phyloP scores from a whole-genome alignment of 2,113 vertebrate genomes.

The Camelus dromedarius region DNA sequence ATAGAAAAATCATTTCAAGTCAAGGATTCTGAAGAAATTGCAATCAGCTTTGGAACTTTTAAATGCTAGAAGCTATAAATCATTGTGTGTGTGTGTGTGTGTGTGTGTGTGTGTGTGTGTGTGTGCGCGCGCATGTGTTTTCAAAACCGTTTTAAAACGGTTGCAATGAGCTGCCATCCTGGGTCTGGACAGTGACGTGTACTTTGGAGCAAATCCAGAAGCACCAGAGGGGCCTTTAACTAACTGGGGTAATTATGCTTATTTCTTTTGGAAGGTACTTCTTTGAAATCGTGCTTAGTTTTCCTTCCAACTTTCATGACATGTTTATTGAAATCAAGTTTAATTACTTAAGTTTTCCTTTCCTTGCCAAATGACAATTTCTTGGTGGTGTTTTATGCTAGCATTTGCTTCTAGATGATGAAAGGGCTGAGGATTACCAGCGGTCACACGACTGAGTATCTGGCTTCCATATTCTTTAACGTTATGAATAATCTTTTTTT shows the following conservation, averaged over 20 bases:
- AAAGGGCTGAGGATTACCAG: background rate
- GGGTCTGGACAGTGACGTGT: background rate
- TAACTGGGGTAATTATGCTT: constrained; percentile 40
- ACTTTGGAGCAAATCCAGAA: constrained; percentile 67
- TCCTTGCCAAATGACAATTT: background rate
- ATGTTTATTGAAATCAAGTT: constrained; percentile 66
- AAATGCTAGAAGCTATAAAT: constrained; percentile 47
- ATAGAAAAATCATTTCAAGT: constrained; percentile 24
- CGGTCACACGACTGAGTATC: background rate
- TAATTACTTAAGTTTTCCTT: constrained; percentile 62
- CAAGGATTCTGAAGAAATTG: background rate
- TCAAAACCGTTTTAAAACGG: background rate
- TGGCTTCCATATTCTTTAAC: background rate
- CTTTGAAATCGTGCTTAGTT: constrained; percentile 55
- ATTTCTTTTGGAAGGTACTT: background rate
- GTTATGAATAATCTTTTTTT: background rate
- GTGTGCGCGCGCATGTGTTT: background rate
- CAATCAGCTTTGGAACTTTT: background rate
- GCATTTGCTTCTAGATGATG: constrained; percentile 27
- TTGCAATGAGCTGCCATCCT: background rate
- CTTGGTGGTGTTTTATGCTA: background rate
- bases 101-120: background rate
- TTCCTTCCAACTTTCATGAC: constrained; percentile 45
- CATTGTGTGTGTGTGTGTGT: background rate
- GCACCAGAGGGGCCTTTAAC: background rate